Evolutionary conservation across 2,888 invertebrate genomes (phyloP).

Genomic region (Marasmarcha lunaedactyla): DNA sequence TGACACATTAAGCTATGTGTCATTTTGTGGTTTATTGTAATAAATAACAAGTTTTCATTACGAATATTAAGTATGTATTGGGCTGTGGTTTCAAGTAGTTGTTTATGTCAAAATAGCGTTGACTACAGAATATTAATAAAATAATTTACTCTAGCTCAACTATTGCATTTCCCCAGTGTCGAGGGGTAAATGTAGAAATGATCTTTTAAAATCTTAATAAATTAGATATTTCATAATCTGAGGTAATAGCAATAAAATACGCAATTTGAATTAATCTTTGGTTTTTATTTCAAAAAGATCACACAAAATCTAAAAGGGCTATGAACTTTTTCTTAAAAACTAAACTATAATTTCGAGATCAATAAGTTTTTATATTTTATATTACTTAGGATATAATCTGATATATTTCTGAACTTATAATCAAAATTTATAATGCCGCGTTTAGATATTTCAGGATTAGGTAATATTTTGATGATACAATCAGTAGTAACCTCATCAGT

Average conservation of each 20-base stretch:
- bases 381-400: conserved; percentile 3
- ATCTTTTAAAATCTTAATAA: too few species aligned
- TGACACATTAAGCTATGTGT: too few species aligned
- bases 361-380: background rate
- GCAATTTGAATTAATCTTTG: conserved; percentile 2
- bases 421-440: conserved; percentile 3
- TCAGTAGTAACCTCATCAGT: background rate
- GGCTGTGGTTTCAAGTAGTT: too few species aligned
- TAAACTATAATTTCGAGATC: background rate
- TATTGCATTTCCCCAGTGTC: too few species aligned
- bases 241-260: conserved; percentile 5
- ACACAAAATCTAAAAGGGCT: conserved; percentile 1
- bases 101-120: too few species aligned
- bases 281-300: conserved; percentile 6
- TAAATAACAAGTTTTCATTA: too few species aligned
- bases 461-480: conserved; percentile 3
- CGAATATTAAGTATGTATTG: too few species aligned
- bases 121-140: too few species aligned
- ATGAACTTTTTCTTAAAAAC: conserved; percentile 5
- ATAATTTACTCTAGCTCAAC: too few species aligned
- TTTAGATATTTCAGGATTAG: conserved; percentile 2
- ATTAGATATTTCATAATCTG: background rate
- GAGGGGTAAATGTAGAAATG: too few species aligned
- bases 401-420: conserved; percentile 5
- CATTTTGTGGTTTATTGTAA: too few species aligned